A percentile compares a stretch with the other conserved stretches of the same genome.
Evolutionary conservation across 2,797 vertebrate species (phyloP).

Genomic region (Megalops cyprinoides): DNA sequence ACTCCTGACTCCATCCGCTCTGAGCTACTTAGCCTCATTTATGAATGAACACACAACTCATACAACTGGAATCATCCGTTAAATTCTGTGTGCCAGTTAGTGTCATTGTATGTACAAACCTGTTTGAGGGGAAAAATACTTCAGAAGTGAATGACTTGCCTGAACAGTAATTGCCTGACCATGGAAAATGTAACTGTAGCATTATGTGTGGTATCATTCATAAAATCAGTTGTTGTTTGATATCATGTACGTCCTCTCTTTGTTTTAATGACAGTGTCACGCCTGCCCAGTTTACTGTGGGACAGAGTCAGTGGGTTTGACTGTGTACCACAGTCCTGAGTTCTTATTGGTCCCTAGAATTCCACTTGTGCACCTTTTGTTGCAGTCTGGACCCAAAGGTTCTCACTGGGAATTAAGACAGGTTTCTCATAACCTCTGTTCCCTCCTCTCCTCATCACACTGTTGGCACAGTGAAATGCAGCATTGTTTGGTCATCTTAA

Average conservation of each 20-base stretch:
- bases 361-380: background rate
- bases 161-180: too few species aligned
- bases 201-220: too few species aligned
- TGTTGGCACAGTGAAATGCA: background rate
- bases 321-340: background rate
- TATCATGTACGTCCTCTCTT: background rate
- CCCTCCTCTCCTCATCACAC: background rate
- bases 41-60: background rate
- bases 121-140: background rate
- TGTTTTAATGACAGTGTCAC: background rate
- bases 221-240: too few species aligned
- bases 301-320: background rate
- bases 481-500: background rate
- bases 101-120: background rate
- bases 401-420: background rate
- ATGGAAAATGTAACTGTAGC: too few species aligned
- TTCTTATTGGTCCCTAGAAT: background rate
- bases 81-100: background rate
- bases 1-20: conserved; percentile 56
- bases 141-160: too few species aligned
- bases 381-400: background rate
- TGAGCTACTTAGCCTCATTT: background rate
- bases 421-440: background rate
- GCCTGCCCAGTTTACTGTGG: background rate
- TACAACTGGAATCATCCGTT: background rate